These are phyloP conservation scores for Cremastinae sp. DNA, from an alignment of 2,888 invertebrate species.

Conservation along the genomic window DNA sequence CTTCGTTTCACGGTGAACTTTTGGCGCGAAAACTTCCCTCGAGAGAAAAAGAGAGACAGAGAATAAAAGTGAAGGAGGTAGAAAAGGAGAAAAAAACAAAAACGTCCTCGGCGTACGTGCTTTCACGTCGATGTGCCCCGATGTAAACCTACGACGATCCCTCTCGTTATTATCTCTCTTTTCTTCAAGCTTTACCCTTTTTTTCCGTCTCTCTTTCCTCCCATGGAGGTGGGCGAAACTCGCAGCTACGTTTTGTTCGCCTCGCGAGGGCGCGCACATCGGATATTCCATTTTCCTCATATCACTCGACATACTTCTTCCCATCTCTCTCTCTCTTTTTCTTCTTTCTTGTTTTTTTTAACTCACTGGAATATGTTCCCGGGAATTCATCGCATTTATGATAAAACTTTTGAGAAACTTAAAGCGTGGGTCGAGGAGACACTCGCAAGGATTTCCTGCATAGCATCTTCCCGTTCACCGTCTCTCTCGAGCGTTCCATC, in stretches of 20 bases:
- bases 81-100: slow-evolving; percentile 24
- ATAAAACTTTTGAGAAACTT: slow-evolving; percentile 49
- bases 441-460: slow-evolving; percentile 40
- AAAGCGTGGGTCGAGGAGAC: slow-evolving; percentile 25
- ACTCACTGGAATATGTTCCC: slow-evolving; percentile 21
- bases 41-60: slow-evolving; percentile 6
- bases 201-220: slow-evolving; percentile 9
- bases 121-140: slow-evolving; percentile 5
- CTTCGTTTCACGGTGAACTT: slow-evolving; percentile 32
- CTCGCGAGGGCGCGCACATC: slow-evolving; percentile 36
- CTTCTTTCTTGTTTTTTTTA: not conserved
- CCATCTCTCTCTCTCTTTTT: slow-evolving; percentile 9
- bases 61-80: slow-evolving; percentile 21
- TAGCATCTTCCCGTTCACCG: not conserved
- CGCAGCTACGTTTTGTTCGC: slow-evolving; percentile 22
- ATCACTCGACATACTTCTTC: slow-evolving; percentile 23
- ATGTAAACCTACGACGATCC: slow-evolving; percentile 12
- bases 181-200: slow-evolving; percentile 6
- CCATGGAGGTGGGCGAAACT: slow-evolving; percentile 40
- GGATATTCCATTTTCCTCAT: slow-evolving; percentile 53
- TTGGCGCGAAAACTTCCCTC: slow-evolving; percentile 34
- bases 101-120: slow-evolving; percentile 30
- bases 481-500: slow-evolving; percentile 1
- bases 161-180: not conserved
- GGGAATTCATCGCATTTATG: slow-evolving; percentile 50